A percentile compares a stretch with the other conserved stretches of the same genome.
These are phyloP conservation scores for Stegastes partitus DNA, from an alignment of 2,113 vertebrate genomes.

Conservation along the genomic window DNA sequence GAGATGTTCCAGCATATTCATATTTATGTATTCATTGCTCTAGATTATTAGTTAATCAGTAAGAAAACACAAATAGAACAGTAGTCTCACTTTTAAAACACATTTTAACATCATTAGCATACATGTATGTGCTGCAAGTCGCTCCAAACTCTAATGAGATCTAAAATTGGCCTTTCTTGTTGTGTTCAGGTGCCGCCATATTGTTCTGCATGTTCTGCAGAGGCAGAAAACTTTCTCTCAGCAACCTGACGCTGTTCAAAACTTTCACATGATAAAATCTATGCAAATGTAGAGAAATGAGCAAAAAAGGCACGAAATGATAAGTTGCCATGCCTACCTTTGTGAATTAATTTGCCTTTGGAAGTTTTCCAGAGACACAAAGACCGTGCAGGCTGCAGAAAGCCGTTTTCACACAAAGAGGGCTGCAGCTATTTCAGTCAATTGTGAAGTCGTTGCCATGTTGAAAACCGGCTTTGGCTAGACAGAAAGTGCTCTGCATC, in stretches of 20 bases:
- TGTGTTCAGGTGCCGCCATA: not conserved
- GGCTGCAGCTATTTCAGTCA: slow-evolving; percentile 53
- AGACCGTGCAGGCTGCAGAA: not conserved
- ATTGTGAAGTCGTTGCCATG: slow-evolving; percentile 31
- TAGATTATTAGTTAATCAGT: not conserved
- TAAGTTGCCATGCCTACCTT: slow-evolving; percentile 48
- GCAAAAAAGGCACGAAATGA: not conserved
- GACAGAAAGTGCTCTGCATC: slow-evolving; percentile 34
- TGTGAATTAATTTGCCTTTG: slow-evolving; percentile 10
- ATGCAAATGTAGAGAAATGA: not conserved
- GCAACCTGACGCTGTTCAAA: not conserved
- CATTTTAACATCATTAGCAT: not conserved
- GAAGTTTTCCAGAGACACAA: not conserved
- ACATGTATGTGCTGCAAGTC: not conserved
- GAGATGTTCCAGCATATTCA: not conserved
- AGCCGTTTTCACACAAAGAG: slow-evolving; percentile 2
- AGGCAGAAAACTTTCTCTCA: not conserved
- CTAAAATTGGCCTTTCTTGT: not conserved
- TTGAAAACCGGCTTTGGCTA: slow-evolving; percentile 43
- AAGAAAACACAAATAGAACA: not conserved
- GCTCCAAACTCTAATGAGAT: not conserved
- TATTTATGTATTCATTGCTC: not conserved
- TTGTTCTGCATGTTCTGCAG: not conserved
- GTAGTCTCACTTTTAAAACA: not conserved
- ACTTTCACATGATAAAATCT: not conserved